phyloP scores from a whole-genome alignment of 2,113 vertebrate species.

The Narcine bancroftii region DNA sequence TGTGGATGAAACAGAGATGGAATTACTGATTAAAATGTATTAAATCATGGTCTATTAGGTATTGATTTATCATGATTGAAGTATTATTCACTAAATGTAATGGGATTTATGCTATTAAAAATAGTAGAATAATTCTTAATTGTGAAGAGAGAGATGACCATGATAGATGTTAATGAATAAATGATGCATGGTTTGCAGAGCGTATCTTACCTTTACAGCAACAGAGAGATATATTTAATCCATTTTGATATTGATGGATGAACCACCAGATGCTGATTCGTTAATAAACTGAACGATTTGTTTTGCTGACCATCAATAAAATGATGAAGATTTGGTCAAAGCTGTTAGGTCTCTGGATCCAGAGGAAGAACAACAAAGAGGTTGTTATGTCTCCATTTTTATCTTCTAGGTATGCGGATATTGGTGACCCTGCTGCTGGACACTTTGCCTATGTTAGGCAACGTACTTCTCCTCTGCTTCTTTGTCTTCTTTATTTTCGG shows the following conservation, averaged over 20 bases:
- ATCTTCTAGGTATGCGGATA: slow-evolving; percentile 74
- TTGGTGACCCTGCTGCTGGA: slow-evolving; percentile 78
- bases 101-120: background rate
- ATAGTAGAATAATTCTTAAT: background rate
- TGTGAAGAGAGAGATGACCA: background rate
- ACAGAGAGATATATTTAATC: background rate
- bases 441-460: slow-evolving; percentile 82
- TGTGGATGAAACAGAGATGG: background rate
- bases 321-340: background rate
- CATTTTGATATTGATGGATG: background rate
- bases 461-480: slow-evolving; percentile 75
- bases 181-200: background rate
- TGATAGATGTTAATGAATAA: slow-evolving; percentile 13
- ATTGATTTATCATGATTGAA: background rate
- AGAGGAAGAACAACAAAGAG: accelerated
- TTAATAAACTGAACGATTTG: background rate
- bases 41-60: background rate
- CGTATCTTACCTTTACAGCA: background rate
- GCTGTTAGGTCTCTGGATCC: background rate
- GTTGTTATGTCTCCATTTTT: slow-evolving; percentile 21
- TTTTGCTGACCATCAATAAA: background rate
- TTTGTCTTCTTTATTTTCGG: slow-evolving; percentile 89
- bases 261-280: background rate
- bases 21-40: background rate
- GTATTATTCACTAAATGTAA: background rate